Evolutionary conservation across 2,113 vertebrate species (phyloP), one percentile per base, ranked within the genome.

Genomic region (Holacanthus passer): DNA sequence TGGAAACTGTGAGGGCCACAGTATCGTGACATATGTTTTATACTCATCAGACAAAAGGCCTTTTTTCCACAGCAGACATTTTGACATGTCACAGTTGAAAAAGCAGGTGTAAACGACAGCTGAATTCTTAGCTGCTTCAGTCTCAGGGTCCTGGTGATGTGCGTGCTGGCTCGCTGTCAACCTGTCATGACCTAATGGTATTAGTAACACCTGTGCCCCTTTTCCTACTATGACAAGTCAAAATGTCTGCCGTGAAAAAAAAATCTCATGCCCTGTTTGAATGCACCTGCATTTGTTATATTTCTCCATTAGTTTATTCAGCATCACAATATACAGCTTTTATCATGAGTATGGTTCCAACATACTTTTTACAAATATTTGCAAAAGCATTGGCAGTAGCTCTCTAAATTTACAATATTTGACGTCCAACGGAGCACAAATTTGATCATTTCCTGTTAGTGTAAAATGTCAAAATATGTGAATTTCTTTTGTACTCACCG

Each of bases 401-500:
- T 59, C 31, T 80, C 41, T 27, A 47, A 45, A 14, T 72, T 58
- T 58, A 19, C n/a, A n/a, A n/a, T n/a, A n/a, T 48, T 3, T 53
- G 43, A 27, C 1, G 5, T 24, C 31, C 32, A 74, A 20, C 0
- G 1, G 35, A 16, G 27, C 10, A 74, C 52, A 59, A 5, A 7
- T 39, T 75, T n/a, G 10, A 67, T 73, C 2, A 62, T 31, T 31
- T 60, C 10, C 1, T 29, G 6, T 62, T 43, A 0, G 5, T 43
- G 55, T 22, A 69, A 62, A 62, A 78, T 63, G 20, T 8, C 39
- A 13, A 52, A n/a, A 63, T 41, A 27, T 64, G 16, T 52, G 14
- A 32, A 64, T 73, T 50, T 62, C 8, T 35, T 13, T 10, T 10
- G 41, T 14, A n/a, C 45, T 39, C 22, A 22, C 58, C 55, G 37